phyloP scores from a whole-genome alignment of 2,888 invertebrate species.

The Stomorhina lunata region DNA sequence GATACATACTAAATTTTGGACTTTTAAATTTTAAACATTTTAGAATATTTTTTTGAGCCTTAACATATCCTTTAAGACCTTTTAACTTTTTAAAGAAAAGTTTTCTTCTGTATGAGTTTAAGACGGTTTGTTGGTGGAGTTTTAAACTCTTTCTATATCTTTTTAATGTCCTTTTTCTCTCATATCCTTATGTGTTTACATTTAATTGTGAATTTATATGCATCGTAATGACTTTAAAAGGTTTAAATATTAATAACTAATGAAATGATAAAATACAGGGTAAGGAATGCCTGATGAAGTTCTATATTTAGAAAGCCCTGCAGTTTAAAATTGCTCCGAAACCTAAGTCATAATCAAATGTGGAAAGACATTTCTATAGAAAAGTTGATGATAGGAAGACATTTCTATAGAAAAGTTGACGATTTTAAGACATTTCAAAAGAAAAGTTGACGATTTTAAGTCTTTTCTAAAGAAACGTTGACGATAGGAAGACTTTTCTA shows the following conservation, averaged over 20 bases:
- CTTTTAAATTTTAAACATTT: neutral
- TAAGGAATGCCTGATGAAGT: neutral
- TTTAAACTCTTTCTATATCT: neutral
- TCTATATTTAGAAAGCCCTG: neutral
- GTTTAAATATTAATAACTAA: constrained; percentile 60
- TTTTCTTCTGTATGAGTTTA: neutral
- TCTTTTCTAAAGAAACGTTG: too few species aligned
- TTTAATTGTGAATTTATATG: constrained; percentile 72
- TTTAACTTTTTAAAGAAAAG: neutral
- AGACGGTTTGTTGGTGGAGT: neutral
- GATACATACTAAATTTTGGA: too few species aligned
- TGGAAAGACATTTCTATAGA: too few species aligned
- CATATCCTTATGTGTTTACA: neutral
- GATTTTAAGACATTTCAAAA: too few species aligned
- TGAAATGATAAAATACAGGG: constrained; percentile 36
- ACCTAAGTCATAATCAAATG: too few species aligned
- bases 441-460: too few species aligned
- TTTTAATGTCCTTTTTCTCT: constrained; percentile 24
- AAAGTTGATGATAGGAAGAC: too few species aligned
- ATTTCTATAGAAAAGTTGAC: too few species aligned
- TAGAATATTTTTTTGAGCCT: neutral
- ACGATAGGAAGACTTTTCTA: too few species aligned
- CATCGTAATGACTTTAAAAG: constrained; percentile 75
- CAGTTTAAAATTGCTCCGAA: too few species aligned
- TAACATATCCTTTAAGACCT: neutral